Base-by-base conservation (phyloP, 2,888 invertebrate species). In the Plagodis pulveraria region DNA sequence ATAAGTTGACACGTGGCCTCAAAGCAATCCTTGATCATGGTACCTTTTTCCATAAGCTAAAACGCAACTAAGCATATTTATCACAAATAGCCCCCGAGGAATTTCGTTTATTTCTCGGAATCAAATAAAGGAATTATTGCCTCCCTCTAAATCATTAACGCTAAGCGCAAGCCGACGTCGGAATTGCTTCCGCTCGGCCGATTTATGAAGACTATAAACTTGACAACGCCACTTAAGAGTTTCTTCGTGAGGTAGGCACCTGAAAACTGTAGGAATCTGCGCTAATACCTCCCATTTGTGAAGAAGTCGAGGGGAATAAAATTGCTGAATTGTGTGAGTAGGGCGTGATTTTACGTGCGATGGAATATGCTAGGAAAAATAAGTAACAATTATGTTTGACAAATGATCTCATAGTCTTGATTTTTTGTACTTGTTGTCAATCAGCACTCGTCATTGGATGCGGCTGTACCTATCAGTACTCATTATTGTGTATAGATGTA, bases 151-250 rank as follows among this genome's bases (percentile, higher is more conserved):
- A 63, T 63, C 56, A 63, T 63, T 63, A 63, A 49, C 48, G 56
- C 49, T 35, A 35, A 56, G 56, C 44, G 52, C 50, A 58, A 63
- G 47, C 58, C 58, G 47, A 43, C 22, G 56, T 50, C 52, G 56
- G 62, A 50, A 58, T 56, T 53, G 53, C 58, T 35, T 56, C 44
- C 58, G 56, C 60, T 64, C 57, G 56, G 56, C 51, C 66, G 71
- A 77, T 80, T 81, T 75, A 76, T 73, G 71, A 62, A 64, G 67
- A 73, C 71, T 68, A 78, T 78, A 76, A 80, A 76, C 71, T 71
- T 77, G 73, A 76, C 72, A 73, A 75, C 66, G 71, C 71, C 71
- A 76, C 71, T 80, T 77, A 74, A 72, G 66, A 67, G 58, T 70
- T 70, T 62, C 65, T 63, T 66, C 58, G 22, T 56, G 40, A 55